phyloP scores from a whole-genome alignment of 2,888 invertebrate species.

The Pyrocoelia pectoralis region DNA sequence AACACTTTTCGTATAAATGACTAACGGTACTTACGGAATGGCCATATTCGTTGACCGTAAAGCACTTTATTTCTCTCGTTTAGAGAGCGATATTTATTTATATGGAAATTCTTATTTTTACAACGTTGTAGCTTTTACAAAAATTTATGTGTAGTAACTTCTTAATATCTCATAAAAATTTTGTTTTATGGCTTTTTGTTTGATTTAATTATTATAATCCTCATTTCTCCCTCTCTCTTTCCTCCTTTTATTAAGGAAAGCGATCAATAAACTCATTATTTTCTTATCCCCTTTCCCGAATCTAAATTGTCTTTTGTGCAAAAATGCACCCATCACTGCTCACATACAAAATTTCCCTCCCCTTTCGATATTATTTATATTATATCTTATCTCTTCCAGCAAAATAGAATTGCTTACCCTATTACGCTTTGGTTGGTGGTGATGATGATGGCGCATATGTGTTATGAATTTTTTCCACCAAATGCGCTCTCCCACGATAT shows the following conservation, averaged over 20 bases:
- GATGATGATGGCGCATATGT: conserved; percentile 18
- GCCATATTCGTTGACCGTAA: too few relatives aligned
- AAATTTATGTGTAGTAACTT: conserved; percentile 9
- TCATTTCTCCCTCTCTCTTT: neutral
- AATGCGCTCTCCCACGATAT: neutral
- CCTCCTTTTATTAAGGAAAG: neutral
- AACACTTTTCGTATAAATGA: too few relatives aligned
- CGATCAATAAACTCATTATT: conserved; percentile 10
- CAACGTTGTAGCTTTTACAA: neutral
- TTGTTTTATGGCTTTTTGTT: neutral
- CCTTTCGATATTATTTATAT: conserved; percentile 22
- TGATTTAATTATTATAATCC: conserved; percentile 13
- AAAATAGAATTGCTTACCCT: conserved; percentile 21
- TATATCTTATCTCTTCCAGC: conserved; percentile 35
- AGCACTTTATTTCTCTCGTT: too few relatives aligned
- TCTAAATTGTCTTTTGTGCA: conserved; percentile 17
- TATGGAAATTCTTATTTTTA: neutral
- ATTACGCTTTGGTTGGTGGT: conserved; percentile 16
- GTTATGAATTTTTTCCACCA: conserved; percentile 17
- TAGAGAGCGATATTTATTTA: neutral
- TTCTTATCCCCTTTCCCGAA: neutral
- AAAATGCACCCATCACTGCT: conserved; percentile 8
- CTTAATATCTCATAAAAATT: conserved; percentile 8
- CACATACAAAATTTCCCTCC: conserved; percentile 22
- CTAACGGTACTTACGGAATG: too few relatives aligned